Percentiles rank a stretch among this genome's conserved stretches.
Evolutionary conservation across 2,888 invertebrate genomes (phyloP).

Genomic region (Eupsilia transversa): DNA sequence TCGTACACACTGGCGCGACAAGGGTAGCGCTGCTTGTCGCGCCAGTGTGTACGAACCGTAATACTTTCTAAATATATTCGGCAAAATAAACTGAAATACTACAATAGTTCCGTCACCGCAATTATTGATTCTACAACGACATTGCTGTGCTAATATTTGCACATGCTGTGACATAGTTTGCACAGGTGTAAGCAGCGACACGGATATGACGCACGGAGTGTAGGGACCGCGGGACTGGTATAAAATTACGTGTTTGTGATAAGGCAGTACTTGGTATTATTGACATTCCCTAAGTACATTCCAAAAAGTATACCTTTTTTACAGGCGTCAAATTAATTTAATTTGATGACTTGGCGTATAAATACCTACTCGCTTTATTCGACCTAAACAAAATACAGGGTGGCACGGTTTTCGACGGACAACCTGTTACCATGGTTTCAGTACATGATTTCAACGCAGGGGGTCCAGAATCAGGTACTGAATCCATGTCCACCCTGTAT

Average conservation of each 20-base stretch:
- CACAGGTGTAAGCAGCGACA: constrained; percentile 22
- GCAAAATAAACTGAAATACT: not conserved
- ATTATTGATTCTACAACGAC: constrained; percentile 4
- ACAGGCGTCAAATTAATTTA: not conserved
- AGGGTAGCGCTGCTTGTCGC: too few species aligned
- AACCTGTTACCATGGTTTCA: too few species aligned
- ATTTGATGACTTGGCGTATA: not conserved
- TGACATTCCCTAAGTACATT: not conserved
- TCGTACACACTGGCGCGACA: too few species aligned
- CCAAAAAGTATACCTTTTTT: not conserved
- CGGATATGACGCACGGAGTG: not conserved
- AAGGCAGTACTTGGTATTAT: not conserved
- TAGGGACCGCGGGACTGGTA: not conserved
- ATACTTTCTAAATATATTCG: not conserved
- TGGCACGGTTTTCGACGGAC: too few species aligned
- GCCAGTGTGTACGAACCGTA: too few species aligned
- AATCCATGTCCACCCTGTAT: too few species aligned
- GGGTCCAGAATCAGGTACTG: too few species aligned
- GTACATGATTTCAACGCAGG: too few species aligned
- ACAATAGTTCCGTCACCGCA: not conserved
- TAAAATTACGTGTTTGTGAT: not conserved
- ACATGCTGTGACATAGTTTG: constrained; percentile 21
- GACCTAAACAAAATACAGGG: too few species aligned
- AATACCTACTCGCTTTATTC: not conserved
- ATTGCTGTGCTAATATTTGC: constrained; percentile 24